phyloP scores from a whole-genome alignment of 2,797 vertebrate species.

The Catamblyrhynchus diadema region DNA sequence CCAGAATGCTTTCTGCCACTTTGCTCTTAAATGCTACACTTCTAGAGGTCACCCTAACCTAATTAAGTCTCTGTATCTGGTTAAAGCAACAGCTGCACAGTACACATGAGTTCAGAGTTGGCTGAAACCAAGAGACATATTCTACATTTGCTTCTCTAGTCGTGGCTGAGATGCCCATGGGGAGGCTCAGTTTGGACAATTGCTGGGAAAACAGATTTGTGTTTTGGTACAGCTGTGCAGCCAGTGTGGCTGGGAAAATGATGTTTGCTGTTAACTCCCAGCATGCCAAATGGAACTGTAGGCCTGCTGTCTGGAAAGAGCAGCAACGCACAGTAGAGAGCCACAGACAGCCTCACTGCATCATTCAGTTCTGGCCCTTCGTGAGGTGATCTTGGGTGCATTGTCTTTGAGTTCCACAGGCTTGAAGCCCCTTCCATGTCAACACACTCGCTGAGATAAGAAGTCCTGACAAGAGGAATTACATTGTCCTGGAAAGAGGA shows the following conservation, averaged over 20 bases:
- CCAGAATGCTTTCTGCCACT: neutral
- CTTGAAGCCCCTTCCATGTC: neutral
- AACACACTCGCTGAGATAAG: neutral
- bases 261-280: neutral
- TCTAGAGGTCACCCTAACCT: slow-evolving; percentile 45
- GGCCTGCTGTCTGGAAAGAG: neutral
- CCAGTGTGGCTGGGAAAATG: neutral
- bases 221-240: neutral
- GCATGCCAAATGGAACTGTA: neutral
- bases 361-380: neutral
- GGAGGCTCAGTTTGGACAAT: neutral
- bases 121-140: neutral
- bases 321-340: neutral
- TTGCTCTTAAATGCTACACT: neutral
- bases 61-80: slow-evolving; percentile 38
- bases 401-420: neutral
- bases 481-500: neutral
- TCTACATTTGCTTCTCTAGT: neutral
- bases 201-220: slow-evolving; percentile 4
- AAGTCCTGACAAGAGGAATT: neutral
- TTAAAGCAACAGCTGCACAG: slow-evolving; percentile 48
- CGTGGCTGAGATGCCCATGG: neutral
- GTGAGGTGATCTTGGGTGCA: neutral
- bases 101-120: neutral
- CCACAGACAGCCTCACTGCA: neutral